Percentiles rank a stretch among this genome's conserved stretches.
Conservation (phyloP, 2,888 invertebrate genomes). For the Teinopalpus imperialis region DNA sequence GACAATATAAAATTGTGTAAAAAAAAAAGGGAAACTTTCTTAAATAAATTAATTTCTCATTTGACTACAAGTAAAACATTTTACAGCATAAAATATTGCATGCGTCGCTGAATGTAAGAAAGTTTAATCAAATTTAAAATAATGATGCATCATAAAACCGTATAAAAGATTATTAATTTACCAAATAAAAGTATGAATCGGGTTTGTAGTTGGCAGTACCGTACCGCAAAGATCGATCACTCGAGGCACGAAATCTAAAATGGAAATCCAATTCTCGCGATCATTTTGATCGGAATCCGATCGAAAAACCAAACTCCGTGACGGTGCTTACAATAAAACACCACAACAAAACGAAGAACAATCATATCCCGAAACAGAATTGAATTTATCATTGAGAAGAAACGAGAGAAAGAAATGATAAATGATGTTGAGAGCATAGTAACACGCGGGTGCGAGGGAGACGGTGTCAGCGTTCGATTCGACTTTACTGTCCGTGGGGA, state of each 20-base stretch:
- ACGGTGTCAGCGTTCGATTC: conserved; percentile 57
- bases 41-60: no score
- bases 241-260: conserved; percentile 67
- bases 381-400: conserved; percentile 79
- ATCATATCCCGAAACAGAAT: conserved; percentile 80
- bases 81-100: no score
- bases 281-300: conserved; percentile 76
- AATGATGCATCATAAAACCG: no score
- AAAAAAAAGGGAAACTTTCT: no score
- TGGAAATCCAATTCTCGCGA: conserved; percentile 79
- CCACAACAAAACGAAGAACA: conserved; percentile 77
- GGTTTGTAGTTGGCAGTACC: background rate
- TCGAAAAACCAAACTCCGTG: conserved; percentile 76
- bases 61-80: no score
- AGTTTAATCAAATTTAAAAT: no score
- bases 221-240: conserved; percentile 63
- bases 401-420: conserved; percentile 78
- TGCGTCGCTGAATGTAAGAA: no score
- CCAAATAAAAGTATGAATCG: conserved; percentile 8
- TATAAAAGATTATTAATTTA: conserved; percentile 8
- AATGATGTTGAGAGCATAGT: conserved; percentile 64
- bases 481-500: conserved; percentile 69
- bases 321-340: conserved; percentile 78
- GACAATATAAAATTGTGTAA: no score
- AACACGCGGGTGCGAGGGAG: conserved; percentile 59